Evolutionary conservation across 2,888 invertebrate genomes (phyloP).

Genomic region (Thymelicus acteon): DNA sequence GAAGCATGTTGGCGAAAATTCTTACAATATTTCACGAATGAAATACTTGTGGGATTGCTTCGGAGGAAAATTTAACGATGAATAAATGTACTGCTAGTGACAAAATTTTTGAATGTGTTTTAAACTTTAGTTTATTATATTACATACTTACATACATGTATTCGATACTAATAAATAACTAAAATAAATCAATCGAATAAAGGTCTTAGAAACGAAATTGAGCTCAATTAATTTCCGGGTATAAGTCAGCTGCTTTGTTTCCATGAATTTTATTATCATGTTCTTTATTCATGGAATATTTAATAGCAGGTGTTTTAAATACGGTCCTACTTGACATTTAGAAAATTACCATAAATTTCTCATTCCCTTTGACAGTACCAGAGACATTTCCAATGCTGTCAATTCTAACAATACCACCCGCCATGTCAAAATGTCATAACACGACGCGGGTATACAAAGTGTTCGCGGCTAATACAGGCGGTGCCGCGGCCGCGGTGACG

Average conservation of each 20-base stretch:
- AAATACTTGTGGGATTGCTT: constrained; percentile 15
- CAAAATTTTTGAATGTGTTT: not conserved
- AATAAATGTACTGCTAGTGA: not conserved
- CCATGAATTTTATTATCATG: constrained; percentile 10
- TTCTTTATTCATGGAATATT: constrained; percentile 14
- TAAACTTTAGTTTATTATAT: not conserved
- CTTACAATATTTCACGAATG: constrained; percentile 13
- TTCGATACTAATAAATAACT: not conserved
- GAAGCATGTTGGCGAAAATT: constrained; percentile 25
- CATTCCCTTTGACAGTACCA: constrained; percentile 22
- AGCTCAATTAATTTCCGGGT: not conserved
- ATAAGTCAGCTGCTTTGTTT: not conserved
- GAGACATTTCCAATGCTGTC: constrained; percentile 33
- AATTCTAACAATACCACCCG: constrained; percentile 32
- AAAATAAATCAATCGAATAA: too few relatives aligned
- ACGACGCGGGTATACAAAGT: constrained; percentile 25
- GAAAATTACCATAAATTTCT: constrained; percentile 36
- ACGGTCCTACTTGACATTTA: constrained; percentile 21
- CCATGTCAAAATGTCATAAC: constrained; percentile 37
- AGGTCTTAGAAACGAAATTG: not conserved
- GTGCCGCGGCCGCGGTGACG: too few relatives aligned
- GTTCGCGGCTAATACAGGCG: constrained; percentile 33
- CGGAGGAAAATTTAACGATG: not conserved
- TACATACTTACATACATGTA: too few relatives aligned
- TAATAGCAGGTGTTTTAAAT: constrained; percentile 18